Base-by-base conservation (phyloP, 2,888 invertebrate species). In the Corythucha ciliata region DNA sequence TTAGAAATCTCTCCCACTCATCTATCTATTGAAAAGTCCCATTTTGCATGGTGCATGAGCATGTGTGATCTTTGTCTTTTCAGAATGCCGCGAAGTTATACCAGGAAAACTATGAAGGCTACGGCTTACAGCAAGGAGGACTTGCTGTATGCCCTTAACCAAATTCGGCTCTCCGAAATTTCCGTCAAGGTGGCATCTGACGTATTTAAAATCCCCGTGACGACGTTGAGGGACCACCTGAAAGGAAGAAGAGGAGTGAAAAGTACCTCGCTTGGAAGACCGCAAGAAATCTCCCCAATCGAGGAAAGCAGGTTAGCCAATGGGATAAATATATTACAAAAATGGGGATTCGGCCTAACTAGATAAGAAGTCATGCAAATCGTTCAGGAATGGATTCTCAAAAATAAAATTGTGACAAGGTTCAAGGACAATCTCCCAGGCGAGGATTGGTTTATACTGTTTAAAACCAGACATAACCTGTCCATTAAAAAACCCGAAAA, bases 401-500 rank as follows among this genome's bases (percentile, higher is more conserved):
- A 44, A 29, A 64, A 65, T 46, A 45, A 56, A n/a, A 44, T 65
- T 5, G 46, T 53, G 55, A 63, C 60, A 27, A 59, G 61, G 2
- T 65, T 65, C 53, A 64, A 61, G 56, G 57, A 63, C 56, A 59
- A 60, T 3, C 49, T 52, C 2, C 64, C 63, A 21, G 63, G 64
- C 1, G 52, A 62, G 39, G 63, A 63, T 36, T 64, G 63, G 63
- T 65, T 64, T 47, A 14, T 59, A 1, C 44, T 39, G 3, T 66
- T 64, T 55, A 61, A 60, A 51, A 63, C 61, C 40, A 49, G 63
- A 16, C 58, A 66, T 47, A 54, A 58, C 44, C 37, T 67, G n/a
- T 63, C 64, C 16, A 46, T 66, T 14, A 68, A 67, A 62, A 63
- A 58, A 52, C 66, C 65, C 4, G 63, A 67, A 61, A 56, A 59